phyloP scores from a whole-genome alignment of 2,113 vertebrate species.

The Pandion haliaetus region DNA sequence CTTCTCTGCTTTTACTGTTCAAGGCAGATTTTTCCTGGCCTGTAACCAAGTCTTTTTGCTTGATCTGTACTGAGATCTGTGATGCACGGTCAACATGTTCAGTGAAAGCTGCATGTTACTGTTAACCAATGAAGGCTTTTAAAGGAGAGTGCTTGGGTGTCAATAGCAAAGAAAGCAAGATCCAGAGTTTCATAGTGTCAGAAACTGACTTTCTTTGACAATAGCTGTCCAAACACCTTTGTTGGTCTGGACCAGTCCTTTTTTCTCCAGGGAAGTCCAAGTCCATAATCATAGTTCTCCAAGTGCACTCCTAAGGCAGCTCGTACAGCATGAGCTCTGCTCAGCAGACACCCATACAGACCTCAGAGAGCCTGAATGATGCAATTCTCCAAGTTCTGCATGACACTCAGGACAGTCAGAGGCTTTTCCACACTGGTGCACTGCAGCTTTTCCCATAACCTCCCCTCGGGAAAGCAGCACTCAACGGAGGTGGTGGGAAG shows the following conservation, averaged over 20 bases:
- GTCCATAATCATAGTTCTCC: neutral
- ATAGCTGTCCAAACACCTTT: neutral
- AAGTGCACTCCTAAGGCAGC: neutral
- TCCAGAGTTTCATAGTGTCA: neutral
- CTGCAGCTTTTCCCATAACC: neutral
- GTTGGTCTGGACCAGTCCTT: neutral
- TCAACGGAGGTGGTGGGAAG: neutral
- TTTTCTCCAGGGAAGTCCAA: neutral
- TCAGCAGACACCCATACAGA: neutral
- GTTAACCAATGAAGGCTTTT: neutral
- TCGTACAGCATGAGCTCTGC: neutral
- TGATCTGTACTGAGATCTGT: neutral
- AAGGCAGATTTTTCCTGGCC: neutral
- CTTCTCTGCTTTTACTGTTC: neutral
- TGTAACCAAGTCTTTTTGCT: neutral
- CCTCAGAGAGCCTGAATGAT: neutral
- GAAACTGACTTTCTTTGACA: neutral
- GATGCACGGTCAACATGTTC: fast-evolving
- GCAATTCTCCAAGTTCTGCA: neutral
- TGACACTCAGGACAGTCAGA: neutral
- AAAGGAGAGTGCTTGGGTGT: neutral
- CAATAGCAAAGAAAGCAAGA: neutral
- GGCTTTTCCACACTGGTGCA: neutral
- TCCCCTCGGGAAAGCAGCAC: neutral
- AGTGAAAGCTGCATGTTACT: neutral